Evolutionary conservation across 1,140 invertebrate genomes (phyloP), one percentile per base, ranked within the genome.

Genomic region (Orchesella cincta): DNA sequence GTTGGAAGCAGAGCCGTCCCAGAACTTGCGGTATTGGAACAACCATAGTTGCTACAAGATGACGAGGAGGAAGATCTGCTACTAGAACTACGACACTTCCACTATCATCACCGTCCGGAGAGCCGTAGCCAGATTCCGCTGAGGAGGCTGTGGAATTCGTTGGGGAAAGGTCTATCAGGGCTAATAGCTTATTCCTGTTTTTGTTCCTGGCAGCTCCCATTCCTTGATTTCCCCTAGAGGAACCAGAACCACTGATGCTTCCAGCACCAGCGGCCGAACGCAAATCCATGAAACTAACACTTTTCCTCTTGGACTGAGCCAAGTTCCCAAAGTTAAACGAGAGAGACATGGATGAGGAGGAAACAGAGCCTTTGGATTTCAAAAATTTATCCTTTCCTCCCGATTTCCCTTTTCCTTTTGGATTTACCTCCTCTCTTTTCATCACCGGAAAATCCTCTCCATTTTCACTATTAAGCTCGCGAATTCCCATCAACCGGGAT

Each of bases 231-330:
- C 39, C 39, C 29, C 64, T 64, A 62, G 34, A 18, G 16, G 72
- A 64, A 46, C 67, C 36, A 39, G 73, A 76, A 62, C 35, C 34
- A 35, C 64, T 72, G 77, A 76, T 23, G 26, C 2, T 46, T 75
- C 73, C 2, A 79, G 76, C 46, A 81, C 57, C 64, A 78, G 52
- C 28, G 16, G 79, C 76, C 18, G 23, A 70, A 29, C 74, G 73
- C 67, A 82, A 74, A 67, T 82, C 81, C 28, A 80, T 54, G 57
- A 82, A 80, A 79, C 81, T 82, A 20, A 80, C 79, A 76, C 81
- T 80, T 77, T 81, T 81, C 36, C 80, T 57, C 23, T 76, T 51
- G 0, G 74, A 73, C 31, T 39, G 70, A 62, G 23, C 57, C 72
- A 51, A 79, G 23, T 67, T 67, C 8, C 62, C 62, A 31, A 67